phyloP scores from a whole-genome alignment of 2,888 invertebrate species.

The Papilio protenor region DNA sequence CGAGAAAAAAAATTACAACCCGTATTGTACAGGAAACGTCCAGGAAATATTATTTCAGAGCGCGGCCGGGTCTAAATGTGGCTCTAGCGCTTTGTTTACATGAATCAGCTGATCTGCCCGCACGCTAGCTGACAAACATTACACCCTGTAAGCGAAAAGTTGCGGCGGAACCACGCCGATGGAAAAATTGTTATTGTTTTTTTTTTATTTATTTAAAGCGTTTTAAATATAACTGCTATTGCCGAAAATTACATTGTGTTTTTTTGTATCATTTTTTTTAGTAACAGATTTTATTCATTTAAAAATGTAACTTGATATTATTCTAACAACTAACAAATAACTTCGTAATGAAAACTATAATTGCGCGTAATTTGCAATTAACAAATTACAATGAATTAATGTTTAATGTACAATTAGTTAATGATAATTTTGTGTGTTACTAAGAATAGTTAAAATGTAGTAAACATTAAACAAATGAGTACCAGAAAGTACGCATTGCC shows the following conservation, averaged over 20 bases:
- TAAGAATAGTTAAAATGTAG: conserved; percentile 10
- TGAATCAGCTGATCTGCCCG: conserved; percentile 66
- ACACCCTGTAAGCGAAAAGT: neutral
- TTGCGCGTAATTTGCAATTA: conserved; percentile 1
- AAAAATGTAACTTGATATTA: neutral
- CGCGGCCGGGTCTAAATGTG: conserved; percentile 23
- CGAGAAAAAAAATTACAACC: conserved; percentile 43
- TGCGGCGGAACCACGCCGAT: neutral
- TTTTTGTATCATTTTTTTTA: neutral
- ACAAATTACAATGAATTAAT: conserved; percentile 11
- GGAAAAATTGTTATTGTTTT: neutral
- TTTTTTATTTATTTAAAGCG: neutral
- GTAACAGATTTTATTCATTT: neutral
- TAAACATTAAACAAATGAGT: conserved; percentile 30
- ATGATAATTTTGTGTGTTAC: conserved; percentile 22
- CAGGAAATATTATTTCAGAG: conserved; percentile 34
- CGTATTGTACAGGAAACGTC: conserved; percentile 36
- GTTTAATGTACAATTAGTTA: conserved; percentile 31
- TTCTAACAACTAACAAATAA: neutral
- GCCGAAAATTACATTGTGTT: neutral
- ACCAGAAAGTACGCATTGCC: neutral
- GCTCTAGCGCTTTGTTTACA: conserved; percentile 68
- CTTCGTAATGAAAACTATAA: conserved; percentile 6
- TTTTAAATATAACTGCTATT: neutral
- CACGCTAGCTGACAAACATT: conserved; percentile 16